Evolutionary conservation across 1,140 invertebrate species (phyloP), one percentile per base, ranked within the genome.

Genomic region (Dinothrombium tinctorium): DNA sequence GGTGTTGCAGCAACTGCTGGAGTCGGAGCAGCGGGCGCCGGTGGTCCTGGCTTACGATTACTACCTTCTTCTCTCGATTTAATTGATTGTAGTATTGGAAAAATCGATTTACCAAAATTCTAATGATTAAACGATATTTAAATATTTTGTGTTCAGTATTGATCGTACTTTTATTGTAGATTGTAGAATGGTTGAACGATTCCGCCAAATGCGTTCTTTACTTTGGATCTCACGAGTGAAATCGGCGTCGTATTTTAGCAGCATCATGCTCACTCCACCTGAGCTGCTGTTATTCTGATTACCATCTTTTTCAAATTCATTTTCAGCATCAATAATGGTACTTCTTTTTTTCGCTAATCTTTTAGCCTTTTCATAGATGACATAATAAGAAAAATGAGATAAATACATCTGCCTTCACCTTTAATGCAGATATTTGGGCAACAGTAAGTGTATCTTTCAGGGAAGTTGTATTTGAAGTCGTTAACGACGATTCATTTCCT

Each of bases 171-270:
- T 95, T 45, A 86, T 87, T 49, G 74, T 76, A 55, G 86, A 92
- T 57, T 95, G 87, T 41, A 95, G 61, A 53, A 94, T 86, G 19
- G 86, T 90, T 0, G 83, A 86, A 33, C 89, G 65, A 11, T 84
- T 94, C 46, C 89, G 68, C 84, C 87, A 95, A 50, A 92, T 76
- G 40, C 87, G 62, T 60, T 96, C 89, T 45, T 84, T 63, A 37
- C 80, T 87, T 12, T 92, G 77, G 54, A 96, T 94, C 59, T 92
- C 82, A 59, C 87, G 81, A 0, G 87, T 92, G 11, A 87, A 76
- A 57, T 92, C 84, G 4, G 92, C 77, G 60, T 94, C 87, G 61
- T 87, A 83, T 56, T 92, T 84, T 5, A 94, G 62, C 50, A 92
- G 87, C 22, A 46, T 35, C 1, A 29, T 38, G 22, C 26, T 15